Percentiles rank a stretch among this genome's conserved stretches.
These are phyloP conservation scores for Turritopsis dohrnii DNA, from an alignment of 30 jellyfish, hydroid and myxozoan genomes.

Conservation along the genomic window DNA sequence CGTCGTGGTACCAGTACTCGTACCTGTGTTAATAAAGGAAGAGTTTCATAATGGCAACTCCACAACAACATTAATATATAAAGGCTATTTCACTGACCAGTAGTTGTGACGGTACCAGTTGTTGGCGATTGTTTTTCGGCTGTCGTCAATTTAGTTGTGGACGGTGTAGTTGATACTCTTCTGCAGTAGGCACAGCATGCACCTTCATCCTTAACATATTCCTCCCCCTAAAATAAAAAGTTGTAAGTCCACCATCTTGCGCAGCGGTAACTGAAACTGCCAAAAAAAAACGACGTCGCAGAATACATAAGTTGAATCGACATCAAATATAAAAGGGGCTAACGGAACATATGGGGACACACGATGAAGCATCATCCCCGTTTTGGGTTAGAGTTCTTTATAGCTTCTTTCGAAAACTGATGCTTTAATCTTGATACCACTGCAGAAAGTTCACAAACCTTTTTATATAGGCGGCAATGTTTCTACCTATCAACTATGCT, in stretches of 20 bases:
- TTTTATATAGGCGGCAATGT: too few relatives aligned
- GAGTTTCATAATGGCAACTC: too few relatives aligned
- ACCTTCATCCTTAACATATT: background rate
- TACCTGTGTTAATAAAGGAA: background rate
- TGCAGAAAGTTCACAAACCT: too few relatives aligned
- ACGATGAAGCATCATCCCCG: too few relatives aligned
- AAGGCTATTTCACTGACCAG: background rate
- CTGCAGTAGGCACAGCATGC: background rate
- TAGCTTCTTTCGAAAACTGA: too few relatives aligned
- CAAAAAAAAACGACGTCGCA: background rate
- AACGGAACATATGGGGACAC: too few relatives aligned
- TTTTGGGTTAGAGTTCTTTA: too few relatives aligned
- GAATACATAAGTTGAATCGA: too few relatives aligned
- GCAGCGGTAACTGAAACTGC: background rate
- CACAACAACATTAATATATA: too few relatives aligned
- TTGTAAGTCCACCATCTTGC: background rate
- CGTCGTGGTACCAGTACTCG: background rate
- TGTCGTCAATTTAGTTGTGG: background rate
- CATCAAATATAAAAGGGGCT: too few relatives aligned
- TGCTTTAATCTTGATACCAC: too few relatives aligned
- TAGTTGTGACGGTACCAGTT: background rate
- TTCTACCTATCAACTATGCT: too few relatives aligned
- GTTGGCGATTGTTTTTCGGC: slow-evolving; percentile 5
- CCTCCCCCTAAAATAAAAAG: background rate
- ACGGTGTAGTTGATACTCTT: background rate